Evolutionary conservation across 1,140 invertebrate genomes (phyloP), one percentile per base, ranked within the genome.

Genomic region (Camponotus pennsylvanicus): DNA sequence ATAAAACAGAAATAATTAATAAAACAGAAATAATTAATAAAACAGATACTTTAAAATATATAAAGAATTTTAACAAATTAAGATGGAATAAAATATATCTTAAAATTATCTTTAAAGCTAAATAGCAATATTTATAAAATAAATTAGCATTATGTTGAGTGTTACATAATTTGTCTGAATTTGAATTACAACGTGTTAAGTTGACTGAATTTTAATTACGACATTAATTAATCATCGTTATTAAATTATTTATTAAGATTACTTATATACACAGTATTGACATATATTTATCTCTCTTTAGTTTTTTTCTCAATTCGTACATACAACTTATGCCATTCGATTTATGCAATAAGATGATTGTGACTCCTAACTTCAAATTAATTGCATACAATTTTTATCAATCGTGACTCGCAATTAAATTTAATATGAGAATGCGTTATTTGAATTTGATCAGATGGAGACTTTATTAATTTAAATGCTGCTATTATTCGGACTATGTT

Each of bases 391-490:
- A 59, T 67, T 82, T 59, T 57, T 9, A 6, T 59, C 2, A 37
- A 52, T 52, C n/a, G 34, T 64, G 61, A 40, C 7, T 71, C 18
- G 49, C 27, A 73, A 75, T 83, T 83, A 75, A 82, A 40, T 82
- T 3, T 9, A 40, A 34, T 52, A 11, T 21, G 13, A 37, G 45
- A 34, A 27, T 13, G 7, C 37, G 34, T 42, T 15, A 55, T 21
- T 9, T 34, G 21, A 37, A 32, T 55, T 73, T 82, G 67, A 63
- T 32, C 55, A 59, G 40, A 11, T 73, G 32, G 69, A 77, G 9
- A 55, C 11, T 40, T 78, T 45, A 45, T 85, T 78, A 67, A 85
- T 78, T 76, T n/a, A 42, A 78, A 66, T 21, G 18, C 66, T 57
- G 3, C 15, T 15, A 4, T 49, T 49, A 49, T 49, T 49, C 13